A percentile compares a stretch with the other conserved stretches of the same genome.
Evolutionary conservation across 2,113 vertebrate species (phyloP).

Genomic region (Peromyscus maniculatus): DNA sequence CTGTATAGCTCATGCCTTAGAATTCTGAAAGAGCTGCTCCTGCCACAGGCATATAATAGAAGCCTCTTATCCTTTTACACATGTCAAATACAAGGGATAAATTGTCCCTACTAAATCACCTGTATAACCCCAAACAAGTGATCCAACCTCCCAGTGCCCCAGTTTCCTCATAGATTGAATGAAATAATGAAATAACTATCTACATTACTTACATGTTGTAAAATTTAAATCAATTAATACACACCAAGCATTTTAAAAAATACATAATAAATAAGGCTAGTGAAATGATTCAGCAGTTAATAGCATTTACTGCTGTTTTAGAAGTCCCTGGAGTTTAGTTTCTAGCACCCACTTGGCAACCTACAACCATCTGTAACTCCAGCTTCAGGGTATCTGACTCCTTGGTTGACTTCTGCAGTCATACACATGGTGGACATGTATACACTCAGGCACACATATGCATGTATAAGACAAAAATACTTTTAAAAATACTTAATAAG

Average conservation of each 20-base stretch:
- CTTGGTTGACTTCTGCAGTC: background rate
- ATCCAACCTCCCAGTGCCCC: background rate
- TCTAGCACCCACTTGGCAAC: background rate
- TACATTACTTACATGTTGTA: background rate
- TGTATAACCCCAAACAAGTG: background rate
- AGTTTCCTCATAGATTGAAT: background rate
- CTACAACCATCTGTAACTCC: background rate
- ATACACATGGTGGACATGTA: too few species aligned
- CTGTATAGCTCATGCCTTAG: slow-evolving; percentile 17
- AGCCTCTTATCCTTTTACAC: background rate
- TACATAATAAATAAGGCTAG: background rate
- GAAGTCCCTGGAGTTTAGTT: background rate
- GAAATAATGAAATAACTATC: background rate
- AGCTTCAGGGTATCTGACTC: too few species aligned
- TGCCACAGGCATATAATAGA: background rate
- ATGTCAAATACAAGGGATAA: background rate
- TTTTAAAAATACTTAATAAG: background rate
- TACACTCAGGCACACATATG: background rate
- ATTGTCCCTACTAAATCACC: background rate
- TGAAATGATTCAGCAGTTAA: too few species aligned
- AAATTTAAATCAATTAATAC: background rate
- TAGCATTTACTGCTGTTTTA: background rate
- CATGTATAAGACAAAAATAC: background rate
- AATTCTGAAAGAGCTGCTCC: background rate
- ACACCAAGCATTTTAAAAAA: background rate